Percentiles rank a stretch among this genome's conserved stretches.
Conservation (phyloP, 2,113 vertebrate genomes). For the Thryonomys swinderianus region DNA sequence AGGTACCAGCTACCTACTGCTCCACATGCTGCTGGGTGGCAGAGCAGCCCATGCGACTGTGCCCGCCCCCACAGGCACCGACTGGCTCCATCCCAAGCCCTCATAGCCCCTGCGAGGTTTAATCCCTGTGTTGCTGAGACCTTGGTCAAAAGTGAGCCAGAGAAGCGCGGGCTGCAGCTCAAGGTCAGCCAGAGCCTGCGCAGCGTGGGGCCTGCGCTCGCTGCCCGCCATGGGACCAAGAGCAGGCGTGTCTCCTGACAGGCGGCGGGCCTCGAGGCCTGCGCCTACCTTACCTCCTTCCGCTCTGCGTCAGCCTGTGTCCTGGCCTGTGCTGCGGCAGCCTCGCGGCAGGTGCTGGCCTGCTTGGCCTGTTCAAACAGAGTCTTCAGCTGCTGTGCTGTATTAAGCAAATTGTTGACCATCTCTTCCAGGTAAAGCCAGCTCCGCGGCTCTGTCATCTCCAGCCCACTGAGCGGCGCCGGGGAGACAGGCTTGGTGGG, state of each 20-base stretch:
- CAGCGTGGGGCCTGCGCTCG: no score
- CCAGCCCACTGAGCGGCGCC: conserved; percentile 87
- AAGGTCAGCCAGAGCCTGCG: background rate
- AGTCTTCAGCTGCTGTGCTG: conserved; percentile 95
- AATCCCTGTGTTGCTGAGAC: background rate
- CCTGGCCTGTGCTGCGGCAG: conserved; percentile 84
- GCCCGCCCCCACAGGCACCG: background rate
- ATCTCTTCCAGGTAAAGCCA: conserved; percentile 97
- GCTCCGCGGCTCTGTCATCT: conserved; percentile 89
- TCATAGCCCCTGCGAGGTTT: background rate
- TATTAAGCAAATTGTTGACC: conserved; percentile 93
- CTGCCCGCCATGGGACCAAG: background rate
- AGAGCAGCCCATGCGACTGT: background rate
- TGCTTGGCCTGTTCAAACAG: conserved; percentile 95
- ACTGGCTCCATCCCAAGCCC: background rate
- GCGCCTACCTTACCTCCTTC: conserved; percentile 90
- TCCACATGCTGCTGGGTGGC: background rate
- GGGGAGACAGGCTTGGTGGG: conserved; percentile 89
- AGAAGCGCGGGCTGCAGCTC: background rate
- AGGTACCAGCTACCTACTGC: background rate
- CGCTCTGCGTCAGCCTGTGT: conserved; percentile 86
- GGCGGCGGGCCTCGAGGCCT: background rate
- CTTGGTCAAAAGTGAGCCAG: background rate
- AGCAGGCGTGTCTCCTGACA: accelerated
- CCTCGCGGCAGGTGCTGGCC: conserved; percentile 87